Evolutionary conservation across 2,888 invertebrate genomes (phyloP), one percentile per base, ranked within the genome.

Genomic region (Plagodis dolabraria): DNA sequence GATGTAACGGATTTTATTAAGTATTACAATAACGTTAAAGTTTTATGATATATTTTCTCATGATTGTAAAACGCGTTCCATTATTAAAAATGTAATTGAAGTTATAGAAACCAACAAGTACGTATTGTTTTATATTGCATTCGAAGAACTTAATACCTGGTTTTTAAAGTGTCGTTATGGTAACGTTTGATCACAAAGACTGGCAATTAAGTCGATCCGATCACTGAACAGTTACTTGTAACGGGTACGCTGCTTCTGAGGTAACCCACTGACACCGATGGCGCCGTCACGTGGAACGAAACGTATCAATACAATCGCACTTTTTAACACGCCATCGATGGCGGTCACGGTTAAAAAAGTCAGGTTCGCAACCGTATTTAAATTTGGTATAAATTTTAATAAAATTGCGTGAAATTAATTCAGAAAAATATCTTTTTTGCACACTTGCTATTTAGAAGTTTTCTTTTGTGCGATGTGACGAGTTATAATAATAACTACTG

Each of bases 181-280:
- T 83, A 81, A 82, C 81, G 82, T 84, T 83, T 83, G 64, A 73
- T 70, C 71, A 75, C 83, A 82, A 80, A 74, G 75, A 63, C 69
- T 69, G 68, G 68, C 82, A 86, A 86, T 86, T 87, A 86, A 80
- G 72, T 70, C 72, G 71, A 71, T 68, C 74, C 80, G 80, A 77
- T 85, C 82, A 83, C 83, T 85, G 75, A 86, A 91, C 92, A 87
- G 92, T 92, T 92, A 92, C 79, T 64, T 69, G 84, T 92, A 92
- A 89, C 92, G 92, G 87, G 82, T 76, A 75, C 76, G 75, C 74
- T 68, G 82, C 85, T 88, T 85, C 85, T 86, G 82, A 85, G 83
- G 74, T 86, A 87, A 71, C 92, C 88, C 77, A 92, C 88, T 92
- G 87, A 91, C 92, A 91, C 85, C 82, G 82, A 85, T 86, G 79